Evolutionary conservation across 2,888 invertebrate genomes (phyloP).

Genomic region (Synergus gifuensis): DNA sequence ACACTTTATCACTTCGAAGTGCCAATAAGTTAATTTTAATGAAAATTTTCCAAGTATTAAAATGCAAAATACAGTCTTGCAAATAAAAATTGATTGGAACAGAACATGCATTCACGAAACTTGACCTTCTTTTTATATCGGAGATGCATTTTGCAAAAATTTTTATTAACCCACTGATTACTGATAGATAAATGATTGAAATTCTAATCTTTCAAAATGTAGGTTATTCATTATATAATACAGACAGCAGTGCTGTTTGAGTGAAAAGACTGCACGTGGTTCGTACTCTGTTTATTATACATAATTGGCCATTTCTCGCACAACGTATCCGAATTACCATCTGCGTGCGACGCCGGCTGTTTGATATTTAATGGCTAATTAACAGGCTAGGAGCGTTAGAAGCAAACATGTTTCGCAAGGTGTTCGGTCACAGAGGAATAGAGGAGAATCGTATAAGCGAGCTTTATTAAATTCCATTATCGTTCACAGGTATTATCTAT

Average conservation of each 20-base stretch:
- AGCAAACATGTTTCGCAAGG: conserved; percentile 37
- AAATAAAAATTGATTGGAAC: background rate
- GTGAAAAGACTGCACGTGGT: conserved; percentile 16
- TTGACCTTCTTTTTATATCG: no score
- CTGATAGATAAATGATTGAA: no score
- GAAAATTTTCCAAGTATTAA: background rate
- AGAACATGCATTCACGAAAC: background rate
- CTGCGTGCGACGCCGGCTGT: conserved; percentile 64
- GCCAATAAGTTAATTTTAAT: background rate
- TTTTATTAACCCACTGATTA: no score
- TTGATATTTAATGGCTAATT: conserved; percentile 72
- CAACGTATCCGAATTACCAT: conserved; percentile 63
- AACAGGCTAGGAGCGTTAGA: conserved; percentile 59
- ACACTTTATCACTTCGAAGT: background rate
- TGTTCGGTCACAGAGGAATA: conserved; percentile 35
- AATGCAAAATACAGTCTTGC: background rate
- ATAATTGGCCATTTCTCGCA: conserved; percentile 37
- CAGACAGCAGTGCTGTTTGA: background rate
- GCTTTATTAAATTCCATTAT: conserved; percentile 66
- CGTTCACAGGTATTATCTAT: conserved; percentile 57
- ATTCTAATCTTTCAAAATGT: no score
- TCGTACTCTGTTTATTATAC: conserved; percentile 28
- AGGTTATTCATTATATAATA: no score
- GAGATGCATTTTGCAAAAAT: no score
- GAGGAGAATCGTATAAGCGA: conserved; percentile 47